These are phyloP conservation scores for Drosophila buzzatii DNA, from an alignment of 2,888 invertebrate genomes.

Conservation along the genomic window DNA sequence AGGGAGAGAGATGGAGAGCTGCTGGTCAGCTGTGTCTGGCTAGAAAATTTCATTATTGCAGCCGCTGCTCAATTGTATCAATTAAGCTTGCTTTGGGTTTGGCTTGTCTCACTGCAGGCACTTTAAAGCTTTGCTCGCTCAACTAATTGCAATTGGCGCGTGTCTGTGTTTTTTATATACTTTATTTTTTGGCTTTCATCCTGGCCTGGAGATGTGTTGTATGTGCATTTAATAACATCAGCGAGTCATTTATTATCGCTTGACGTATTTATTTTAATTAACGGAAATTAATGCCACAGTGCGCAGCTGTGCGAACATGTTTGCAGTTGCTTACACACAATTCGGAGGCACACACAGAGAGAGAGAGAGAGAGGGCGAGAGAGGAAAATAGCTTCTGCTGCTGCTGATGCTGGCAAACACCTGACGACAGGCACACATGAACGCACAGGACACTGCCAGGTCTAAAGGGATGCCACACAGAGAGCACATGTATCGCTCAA, in stretches of 20 bases:
- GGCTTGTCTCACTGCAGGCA: constrained; percentile 21
- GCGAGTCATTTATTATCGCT: constrained; percentile 79
- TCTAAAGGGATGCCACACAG: constrained; percentile 51
- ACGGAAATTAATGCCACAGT: constrained; percentile 80
- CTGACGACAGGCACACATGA: constrained; percentile 60
- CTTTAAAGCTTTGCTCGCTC: constrained; percentile 25
- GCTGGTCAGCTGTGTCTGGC: constrained; percentile 30
- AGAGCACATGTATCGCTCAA: constrained; percentile 4
- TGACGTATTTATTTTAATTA: constrained; percentile 81
- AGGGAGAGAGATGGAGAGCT: neutral
- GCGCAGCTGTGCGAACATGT: constrained; percentile 72
- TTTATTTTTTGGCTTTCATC: neutral
- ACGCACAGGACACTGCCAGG: constrained; percentile 54
- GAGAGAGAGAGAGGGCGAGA: neutral
- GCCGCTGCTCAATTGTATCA: constrained; percentile 45
- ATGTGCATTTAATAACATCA: constrained; percentile 69
- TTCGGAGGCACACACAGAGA: constrained; percentile 29
- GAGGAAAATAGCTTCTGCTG: neutral
- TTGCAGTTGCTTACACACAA: constrained; percentile 71
- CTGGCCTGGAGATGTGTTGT: constrained; percentile 22
- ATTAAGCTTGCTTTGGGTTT: constrained; percentile 58
- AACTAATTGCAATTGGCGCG: constrained; percentile 61
- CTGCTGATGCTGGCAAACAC: constrained; percentile 27
- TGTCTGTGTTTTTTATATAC: constrained; percentile 34
- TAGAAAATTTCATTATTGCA: constrained; percentile 53